phyloP scores from a whole-genome alignment of 2,113 vertebrate genomes.

The Pseudonaja textilis region DNA sequence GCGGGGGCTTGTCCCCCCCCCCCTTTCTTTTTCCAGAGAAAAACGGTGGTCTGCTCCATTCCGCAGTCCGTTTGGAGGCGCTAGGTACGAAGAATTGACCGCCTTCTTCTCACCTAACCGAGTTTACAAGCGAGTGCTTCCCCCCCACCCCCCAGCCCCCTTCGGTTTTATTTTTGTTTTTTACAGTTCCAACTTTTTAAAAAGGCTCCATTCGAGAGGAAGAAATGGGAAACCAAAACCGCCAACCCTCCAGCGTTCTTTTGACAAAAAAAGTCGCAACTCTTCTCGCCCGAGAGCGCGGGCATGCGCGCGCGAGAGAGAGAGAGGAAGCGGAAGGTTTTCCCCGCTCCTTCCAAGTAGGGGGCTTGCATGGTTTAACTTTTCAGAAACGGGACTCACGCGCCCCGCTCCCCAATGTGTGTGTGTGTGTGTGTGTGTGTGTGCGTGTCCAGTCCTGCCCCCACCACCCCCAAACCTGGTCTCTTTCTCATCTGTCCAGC shows the following conservation, averaged over 20 bases:
- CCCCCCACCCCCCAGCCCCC: accelerated
- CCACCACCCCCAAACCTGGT: constrained; percentile 56
- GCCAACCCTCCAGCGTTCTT: neutral
- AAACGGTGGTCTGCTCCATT: constrained; percentile 65
- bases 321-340: constrained; percentile 27
- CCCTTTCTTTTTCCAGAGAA: constrained; percentile 60
- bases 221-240: neutral
- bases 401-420: constrained; percentile 46
- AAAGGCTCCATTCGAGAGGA: constrained; percentile 66
- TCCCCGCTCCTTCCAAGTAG: neutral
- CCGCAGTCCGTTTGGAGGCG: constrained; percentile 71
- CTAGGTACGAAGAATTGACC: constrained; percentile 76
- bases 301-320: neutral
- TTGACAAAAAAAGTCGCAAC: constrained; percentile 46
- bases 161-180: constrained; percentile 43
- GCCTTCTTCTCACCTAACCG: constrained; percentile 58
- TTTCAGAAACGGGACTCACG: neutral
- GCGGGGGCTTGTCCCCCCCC: neutral
- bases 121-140: constrained; percentile 65
- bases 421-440: constrained; percentile 29
- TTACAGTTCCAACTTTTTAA: constrained; percentile 69
- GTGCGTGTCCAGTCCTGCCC: neutral
- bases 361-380: neutral
- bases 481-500: constrained; percentile 52
- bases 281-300: constrained; percentile 28